Conservation (phyloP, 2,888 invertebrate genomes). For the Plagodis pulveraria region DNA sequence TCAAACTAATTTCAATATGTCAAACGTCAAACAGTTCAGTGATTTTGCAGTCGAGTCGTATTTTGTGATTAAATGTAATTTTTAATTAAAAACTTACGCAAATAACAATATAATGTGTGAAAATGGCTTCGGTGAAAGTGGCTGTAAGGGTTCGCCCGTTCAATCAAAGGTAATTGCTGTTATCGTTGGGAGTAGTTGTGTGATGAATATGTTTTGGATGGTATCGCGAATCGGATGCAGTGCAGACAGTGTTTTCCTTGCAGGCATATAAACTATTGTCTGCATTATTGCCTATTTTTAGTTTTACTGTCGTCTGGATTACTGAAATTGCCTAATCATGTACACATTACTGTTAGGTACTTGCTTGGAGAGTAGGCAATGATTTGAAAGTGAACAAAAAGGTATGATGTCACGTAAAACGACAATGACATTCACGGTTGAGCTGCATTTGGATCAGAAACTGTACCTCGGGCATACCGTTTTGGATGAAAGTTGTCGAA, state of each 20-base stretch:
- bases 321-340: slow-evolving; percentile 9
- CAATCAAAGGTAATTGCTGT: slow-evolving; percentile 89
- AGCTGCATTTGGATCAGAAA: slow-evolving; percentile 80
- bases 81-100: slow-evolving; percentile 55
- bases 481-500: slow-evolving; percentile 77
- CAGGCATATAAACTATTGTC: slow-evolving; percentile 43
- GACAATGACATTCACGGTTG: slow-evolving; percentile 85
- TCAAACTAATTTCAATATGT: too few relatives aligned
- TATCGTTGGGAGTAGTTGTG: slow-evolving; percentile 33
- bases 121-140: slow-evolving; percentile 96
- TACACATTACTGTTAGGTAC: not conserved
- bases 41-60: slow-evolving; percentile 59
- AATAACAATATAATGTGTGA: slow-evolving; percentile 81
- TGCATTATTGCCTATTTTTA: slow-evolving; percentile 41
- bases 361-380: slow-evolving; percentile 3
- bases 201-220: slow-evolving; percentile 47
- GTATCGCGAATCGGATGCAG: slow-evolving; percentile 44
- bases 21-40: not conserved
- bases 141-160: slow-evolving; percentile 96
- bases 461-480: slow-evolving; percentile 69
- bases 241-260: slow-evolving; percentile 43
- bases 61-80: slow-evolving; percentile 70
- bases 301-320: slow-evolving; percentile 31
- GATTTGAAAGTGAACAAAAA: slow-evolving; percentile 77
- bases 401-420: slow-evolving; percentile 77